Percentiles rank a stretch among this genome's conserved stretches.
phyloP scores from a whole-genome alignment of 2,113 vertebrate genomes.

The Rhinoderma darwinii region DNA sequence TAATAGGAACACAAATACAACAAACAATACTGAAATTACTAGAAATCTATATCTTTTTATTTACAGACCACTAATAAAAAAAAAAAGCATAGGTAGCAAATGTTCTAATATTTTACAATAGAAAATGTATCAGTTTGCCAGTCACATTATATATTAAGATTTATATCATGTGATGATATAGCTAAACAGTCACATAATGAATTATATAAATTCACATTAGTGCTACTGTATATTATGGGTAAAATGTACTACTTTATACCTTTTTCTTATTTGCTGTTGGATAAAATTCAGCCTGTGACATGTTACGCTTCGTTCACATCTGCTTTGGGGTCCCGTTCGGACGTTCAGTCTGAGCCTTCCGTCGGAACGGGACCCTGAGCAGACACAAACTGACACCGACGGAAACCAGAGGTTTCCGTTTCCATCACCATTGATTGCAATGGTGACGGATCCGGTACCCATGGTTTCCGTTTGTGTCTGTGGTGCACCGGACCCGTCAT shows the following conservation, averaged over 20 bases:
- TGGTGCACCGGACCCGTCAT: too few relatives aligned
- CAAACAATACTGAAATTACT: neutral
- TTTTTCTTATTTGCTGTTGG: neutral
- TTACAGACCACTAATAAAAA: slow-evolving; percentile 27
- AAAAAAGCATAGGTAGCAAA: slow-evolving; percentile 12
- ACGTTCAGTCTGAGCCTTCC: too few relatives aligned
- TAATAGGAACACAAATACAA: neutral
- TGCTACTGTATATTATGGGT: neutral
- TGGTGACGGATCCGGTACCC: too few relatives aligned
- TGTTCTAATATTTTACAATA: neutral
- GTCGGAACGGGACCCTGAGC: too few relatives aligned
- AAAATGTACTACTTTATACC: neutral
- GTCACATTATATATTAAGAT: too few relatives aligned
- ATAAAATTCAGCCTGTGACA: neutral
- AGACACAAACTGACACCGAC: too few relatives aligned
- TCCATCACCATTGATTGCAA: too few relatives aligned
- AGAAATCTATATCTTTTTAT: slow-evolving; percentile 35
- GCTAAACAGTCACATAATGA: neutral
- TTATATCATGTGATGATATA: neutral
- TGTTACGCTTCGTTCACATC: too few relatives aligned
- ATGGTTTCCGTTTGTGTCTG: too few relatives aligned
- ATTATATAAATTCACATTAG: neutral
- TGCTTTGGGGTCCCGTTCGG: too few relatives aligned
- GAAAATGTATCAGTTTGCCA: neutral
- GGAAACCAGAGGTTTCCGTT: too few relatives aligned